Percentiles rank a stretch among this genome's conserved stretches.
phyloP scores from a whole-genome alignment of 2,888 invertebrate species.

The Terebella lapidaria region DNA sequence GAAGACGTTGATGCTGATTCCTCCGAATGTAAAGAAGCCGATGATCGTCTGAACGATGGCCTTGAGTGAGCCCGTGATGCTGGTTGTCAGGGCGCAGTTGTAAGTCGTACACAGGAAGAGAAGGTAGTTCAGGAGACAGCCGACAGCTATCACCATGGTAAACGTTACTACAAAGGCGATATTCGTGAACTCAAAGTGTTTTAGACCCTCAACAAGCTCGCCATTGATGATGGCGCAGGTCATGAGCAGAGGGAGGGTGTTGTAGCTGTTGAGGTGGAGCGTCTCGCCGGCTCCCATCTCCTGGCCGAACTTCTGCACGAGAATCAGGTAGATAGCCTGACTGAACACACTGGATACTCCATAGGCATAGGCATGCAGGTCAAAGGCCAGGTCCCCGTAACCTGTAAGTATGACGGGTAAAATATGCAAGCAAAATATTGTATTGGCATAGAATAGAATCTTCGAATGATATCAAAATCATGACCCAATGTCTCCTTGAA shows the following conservation, averaged over 20 bases:
- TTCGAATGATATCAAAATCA: too few species aligned
- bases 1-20: conserved; percentile 46
- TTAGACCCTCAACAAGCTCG: conserved; percentile 28
- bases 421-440: too few species aligned
- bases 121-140: conserved; percentile 53
- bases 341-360: conserved; percentile 52
- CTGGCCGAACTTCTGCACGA: conserved; percentile 50
- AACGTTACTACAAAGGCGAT: conserved; percentile 43
- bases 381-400: conserved; percentile 53
- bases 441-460: too few species aligned
- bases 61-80: conserved; percentile 53
- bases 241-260: conserved; percentile 49
- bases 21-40: conserved; percentile 54
- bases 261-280: conserved; percentile 51
- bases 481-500: too few species aligned
- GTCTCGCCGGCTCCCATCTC: conserved; percentile 46
- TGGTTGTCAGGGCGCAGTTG: conserved; percentile 55
- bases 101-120: conserved; percentile 54
- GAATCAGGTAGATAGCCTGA: conserved; percentile 54
- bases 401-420: conserved; percentile 39
- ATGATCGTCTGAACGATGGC: conserved; percentile 52
- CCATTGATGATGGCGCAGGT: conserved; percentile 32
- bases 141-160: conserved; percentile 38
- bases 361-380: conserved; percentile 47
- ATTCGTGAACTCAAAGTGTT: conserved; percentile 21